A percentile compares a stretch with the other conserved stretches of the same genome.
Conservation (phyloP, 2,888 invertebrate species). For the Gortyna flavago region DNA sequence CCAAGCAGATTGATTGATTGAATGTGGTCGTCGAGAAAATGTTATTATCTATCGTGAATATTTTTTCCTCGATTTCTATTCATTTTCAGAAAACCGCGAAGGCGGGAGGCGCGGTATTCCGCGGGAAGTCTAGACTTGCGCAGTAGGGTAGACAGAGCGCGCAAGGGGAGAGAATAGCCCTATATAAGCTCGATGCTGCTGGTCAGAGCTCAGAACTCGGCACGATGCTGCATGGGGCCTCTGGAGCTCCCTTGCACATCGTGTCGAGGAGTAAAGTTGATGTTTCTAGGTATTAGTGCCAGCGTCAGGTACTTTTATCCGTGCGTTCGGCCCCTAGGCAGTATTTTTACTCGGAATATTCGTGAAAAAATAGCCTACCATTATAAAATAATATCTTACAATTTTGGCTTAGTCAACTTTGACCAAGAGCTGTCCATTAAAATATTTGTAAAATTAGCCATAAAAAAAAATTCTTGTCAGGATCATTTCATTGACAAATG, state of each 20-base stretch:
- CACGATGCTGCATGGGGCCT: conserved; percentile 15
- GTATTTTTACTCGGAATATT: not conserved
- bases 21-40: not conserved
- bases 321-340: not conserved
- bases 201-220: not conserved
- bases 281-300: not conserved
- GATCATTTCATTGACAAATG: too few relatives aligned
- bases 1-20: not conserved
- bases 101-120: too few relatives aligned
- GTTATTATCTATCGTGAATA: not conserved
- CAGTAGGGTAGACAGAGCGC: not conserved
- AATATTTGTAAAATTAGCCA: too few relatives aligned
- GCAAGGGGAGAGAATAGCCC: too few relatives aligned
- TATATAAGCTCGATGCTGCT: not conserved
- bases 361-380: not conserved
- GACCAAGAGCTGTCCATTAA: too few relatives aligned
- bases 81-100: not conserved
- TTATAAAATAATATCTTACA: too few relatives aligned
- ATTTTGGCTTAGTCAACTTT: too few relatives aligned
- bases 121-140: not conserved
- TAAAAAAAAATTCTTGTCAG: too few relatives aligned
- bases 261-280: conserved; percentile 6
- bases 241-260: conserved; percentile 10
- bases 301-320: too few relatives aligned
- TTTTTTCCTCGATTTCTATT: not conserved